Evolutionary conservation across 1,140 invertebrate species (phyloP), one percentile per base, ranked within the genome.

Genomic region (Meteorus sp.): DNA sequence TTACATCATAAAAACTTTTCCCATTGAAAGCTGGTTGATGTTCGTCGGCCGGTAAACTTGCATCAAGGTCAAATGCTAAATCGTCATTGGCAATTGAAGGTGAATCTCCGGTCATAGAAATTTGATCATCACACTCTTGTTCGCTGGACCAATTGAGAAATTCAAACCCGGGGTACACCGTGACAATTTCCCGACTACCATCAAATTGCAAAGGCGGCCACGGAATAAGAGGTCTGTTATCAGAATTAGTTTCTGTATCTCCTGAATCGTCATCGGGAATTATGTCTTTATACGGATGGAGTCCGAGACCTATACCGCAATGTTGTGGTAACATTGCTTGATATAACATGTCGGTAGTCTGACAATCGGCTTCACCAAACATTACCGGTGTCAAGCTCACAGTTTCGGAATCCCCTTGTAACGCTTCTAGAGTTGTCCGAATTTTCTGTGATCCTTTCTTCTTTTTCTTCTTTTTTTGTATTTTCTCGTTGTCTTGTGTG

Each of bases 331-430:
- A 25, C 1, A 53, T 62, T 1, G 64, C 68, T 61, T 74, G 75
- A 37, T 71, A 70, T 1, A 80, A 59, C 65, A 71, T 69, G 27
- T 79, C 74, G 8, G 70, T 69, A 0, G 75, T 77, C 43, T 77
- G 73, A 5, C 66, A 62, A 62, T 80, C 78, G 13, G 57, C 67
- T 15, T 72, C 65, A 23, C 67, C 65, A 37, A 65, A 59, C 61
- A 68, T 70, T 29, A 71, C 35, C 8, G 69, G 66, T 8, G 56
- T 41, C 1, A 68, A 65, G 43, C 68, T 77, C 0, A 62, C 70
- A 0, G 77, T 62, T 15, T 82, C 78, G 3, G 81, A 35, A 1
- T 71, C 73, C 48, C 77, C 76, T 41, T 68, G 73, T 2, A 82
- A 57, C 57, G 77, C 72, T 50, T 84, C 81, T 2, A 68, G 68